Base-by-base conservation (phyloP, 2,113 vertebrate species). In the Abramis brama region DNA sequence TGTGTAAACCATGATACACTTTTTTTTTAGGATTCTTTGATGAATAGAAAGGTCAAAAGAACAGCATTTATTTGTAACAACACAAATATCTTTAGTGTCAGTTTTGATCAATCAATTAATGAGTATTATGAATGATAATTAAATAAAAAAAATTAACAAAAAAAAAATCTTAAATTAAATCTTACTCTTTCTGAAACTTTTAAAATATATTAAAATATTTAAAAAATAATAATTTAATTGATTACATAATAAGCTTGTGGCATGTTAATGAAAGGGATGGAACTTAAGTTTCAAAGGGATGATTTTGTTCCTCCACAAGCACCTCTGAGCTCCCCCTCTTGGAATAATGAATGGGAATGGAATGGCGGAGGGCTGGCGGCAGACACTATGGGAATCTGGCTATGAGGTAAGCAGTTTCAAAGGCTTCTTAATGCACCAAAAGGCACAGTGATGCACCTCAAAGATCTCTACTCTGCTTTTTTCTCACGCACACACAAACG, bases 341-440 rank as follows among this genome's bases (percentile, higher is more conserved):
- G 30, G 5, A 81, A 73, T 57, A 81, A 74, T 87, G 78, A 87
- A 81, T 78, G 71, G 45, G 59, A 70, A 52, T 64, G 33, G 1
- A 84, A 66, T 17, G 55, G 62, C 19, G 52, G 80, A 70, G 25
- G n/a, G n/a, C 25, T 80, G 83, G 83, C 59, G 55, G 77, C 64
- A 17, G 62, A 85, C 17, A 47, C 50, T 15, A 81, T 80, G 78
- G 66, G 25, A 80, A 86, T 80, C 77, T 36, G 77, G 52, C 83
- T 80, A 27, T 70, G 45, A 82, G 45, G 45, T 62, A 79, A 73
- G 36, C 45, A 45, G 17, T 47, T 60, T 86, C 52, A 70, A 57
- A 70, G 75, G 47, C 36, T 68, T 79, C 62, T 79, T 86, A 86
- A 86, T 80, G 39, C 84, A 86, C 77, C 21, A 68, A 73, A 86